Conservation (phyloP, 1,140 invertebrate species). For the Bombus ignitus region DNA sequence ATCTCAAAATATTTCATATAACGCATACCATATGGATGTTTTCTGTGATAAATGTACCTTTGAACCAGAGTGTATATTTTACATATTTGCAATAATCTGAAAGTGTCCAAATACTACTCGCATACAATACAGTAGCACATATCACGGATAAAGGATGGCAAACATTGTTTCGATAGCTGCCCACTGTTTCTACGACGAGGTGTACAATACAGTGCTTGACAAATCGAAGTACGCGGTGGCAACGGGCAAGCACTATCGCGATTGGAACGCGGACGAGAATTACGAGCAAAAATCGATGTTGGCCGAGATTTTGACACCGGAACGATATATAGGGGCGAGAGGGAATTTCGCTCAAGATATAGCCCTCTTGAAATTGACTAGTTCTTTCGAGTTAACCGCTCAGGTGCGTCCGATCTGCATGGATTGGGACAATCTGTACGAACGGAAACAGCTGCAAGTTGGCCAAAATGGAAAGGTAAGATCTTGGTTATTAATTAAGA, state of each 20-base stretch:
- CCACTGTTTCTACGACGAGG: conserved; percentile 81
- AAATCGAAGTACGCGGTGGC: conserved; percentile 74
- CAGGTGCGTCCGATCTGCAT: conserved; percentile 79
- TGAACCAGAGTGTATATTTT: no score
- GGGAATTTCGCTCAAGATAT: conserved; percentile 77
- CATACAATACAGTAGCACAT: neutral
- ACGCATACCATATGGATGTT: no score
- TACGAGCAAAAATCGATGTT: conserved; percentile 76
- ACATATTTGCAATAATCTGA: no score
- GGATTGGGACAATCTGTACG: conserved; percentile 77
- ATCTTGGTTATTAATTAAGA: conserved; percentile 39
- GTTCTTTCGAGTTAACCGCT: conserved; percentile 69
- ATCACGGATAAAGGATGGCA: neutral
- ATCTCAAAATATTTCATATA: no score
- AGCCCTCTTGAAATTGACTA: conserved; percentile 74
- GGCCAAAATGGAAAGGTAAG: conserved; percentile 61
- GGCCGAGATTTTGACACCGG: conserved; percentile 50
- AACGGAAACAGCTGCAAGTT: conserved; percentile 73
- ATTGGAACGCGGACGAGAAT: conserved; percentile 65
- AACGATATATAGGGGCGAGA: conserved; percentile 57
- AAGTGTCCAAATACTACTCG: neutral
- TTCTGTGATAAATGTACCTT: no score
- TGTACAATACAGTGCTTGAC: conserved; percentile 48
- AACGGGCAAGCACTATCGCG: conserved; percentile 78
- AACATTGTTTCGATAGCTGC: conserved; percentile 71